phyloP scores from a whole-genome alignment of 2,113 vertebrate genomes.

The Pandion haliaetus region DNA sequence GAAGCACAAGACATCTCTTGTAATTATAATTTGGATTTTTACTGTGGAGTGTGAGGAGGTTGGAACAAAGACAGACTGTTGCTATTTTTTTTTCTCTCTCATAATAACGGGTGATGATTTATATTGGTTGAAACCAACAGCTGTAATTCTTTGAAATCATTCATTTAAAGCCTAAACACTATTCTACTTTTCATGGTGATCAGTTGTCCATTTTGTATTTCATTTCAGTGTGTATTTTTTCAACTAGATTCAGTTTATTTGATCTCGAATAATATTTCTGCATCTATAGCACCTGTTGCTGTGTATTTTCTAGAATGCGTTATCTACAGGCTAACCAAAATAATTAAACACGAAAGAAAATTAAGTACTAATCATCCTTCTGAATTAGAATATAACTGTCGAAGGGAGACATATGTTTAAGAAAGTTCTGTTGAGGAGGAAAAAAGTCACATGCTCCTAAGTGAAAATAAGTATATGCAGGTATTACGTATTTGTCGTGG shows the following conservation, averaged over 20 bases:
- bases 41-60: rapidly evolving
- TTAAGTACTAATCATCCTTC: neutral
- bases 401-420: neutral
- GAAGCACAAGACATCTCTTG: neutral
- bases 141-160: neutral
- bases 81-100: neutral
- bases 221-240: neutral
- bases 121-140: neutral
- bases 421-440: neutral
- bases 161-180: neutral
- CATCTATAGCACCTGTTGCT: neutral
- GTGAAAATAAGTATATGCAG: neutral
- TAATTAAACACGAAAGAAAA: neutral
- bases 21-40: neutral
- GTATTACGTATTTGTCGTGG: too few species aligned
- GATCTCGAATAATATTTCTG: neutral
- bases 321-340: neutral
- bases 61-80: neutral
- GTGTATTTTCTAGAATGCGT: neutral
- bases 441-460: neutral
- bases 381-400: neutral
- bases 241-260: neutral
- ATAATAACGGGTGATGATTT: neutral
- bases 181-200: neutral
- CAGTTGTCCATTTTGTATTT: neutral